These are phyloP conservation scores for Aplodontia rufa DNA, from an alignment of 2,113 vertebrate species.

Conservation along the genomic window DNA sequence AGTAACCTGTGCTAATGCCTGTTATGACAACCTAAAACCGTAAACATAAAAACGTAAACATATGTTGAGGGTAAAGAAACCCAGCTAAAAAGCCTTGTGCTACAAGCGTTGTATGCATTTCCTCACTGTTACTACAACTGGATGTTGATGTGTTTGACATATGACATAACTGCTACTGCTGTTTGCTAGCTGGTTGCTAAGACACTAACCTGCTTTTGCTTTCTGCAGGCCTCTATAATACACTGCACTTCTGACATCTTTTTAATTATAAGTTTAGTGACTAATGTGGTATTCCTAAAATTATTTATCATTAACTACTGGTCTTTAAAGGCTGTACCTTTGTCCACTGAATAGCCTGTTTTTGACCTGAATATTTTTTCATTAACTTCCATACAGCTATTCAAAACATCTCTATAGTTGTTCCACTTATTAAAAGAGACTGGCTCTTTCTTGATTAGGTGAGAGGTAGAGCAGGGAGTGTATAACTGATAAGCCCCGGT, in stretches of 20 bases:
- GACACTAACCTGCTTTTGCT: not conserved
- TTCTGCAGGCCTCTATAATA: not conserved
- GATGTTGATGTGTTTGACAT: not conserved
- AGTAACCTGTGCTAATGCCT: not conserved
- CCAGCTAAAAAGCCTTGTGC: not conserved
- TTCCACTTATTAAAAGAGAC: not conserved
- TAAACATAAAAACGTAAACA: not conserved
- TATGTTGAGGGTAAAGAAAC: conserved; percentile 12
- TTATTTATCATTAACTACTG: not conserved
- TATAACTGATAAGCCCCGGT: not conserved
- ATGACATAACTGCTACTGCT: not conserved
- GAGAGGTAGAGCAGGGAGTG: not conserved
- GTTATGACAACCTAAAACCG: not conserved
- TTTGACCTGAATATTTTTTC: conserved; percentile 1
- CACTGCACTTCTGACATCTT: not conserved
- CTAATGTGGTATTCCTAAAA: not conserved
- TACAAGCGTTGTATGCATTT: not conserved
- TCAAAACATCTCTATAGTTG: not conserved
- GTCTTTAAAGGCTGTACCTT: not conserved
- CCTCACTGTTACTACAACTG: not conserved
- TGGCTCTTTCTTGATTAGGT: not conserved
- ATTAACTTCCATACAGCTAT: conserved; percentile 5
- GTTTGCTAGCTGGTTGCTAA: conserved; percentile 1
- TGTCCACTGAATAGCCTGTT: not conserved
- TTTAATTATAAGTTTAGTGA: not conserved